Evolutionary conservation across 2,888 invertebrate species (phyloP).

Genomic region (Leptopterna dolabrata): DNA sequence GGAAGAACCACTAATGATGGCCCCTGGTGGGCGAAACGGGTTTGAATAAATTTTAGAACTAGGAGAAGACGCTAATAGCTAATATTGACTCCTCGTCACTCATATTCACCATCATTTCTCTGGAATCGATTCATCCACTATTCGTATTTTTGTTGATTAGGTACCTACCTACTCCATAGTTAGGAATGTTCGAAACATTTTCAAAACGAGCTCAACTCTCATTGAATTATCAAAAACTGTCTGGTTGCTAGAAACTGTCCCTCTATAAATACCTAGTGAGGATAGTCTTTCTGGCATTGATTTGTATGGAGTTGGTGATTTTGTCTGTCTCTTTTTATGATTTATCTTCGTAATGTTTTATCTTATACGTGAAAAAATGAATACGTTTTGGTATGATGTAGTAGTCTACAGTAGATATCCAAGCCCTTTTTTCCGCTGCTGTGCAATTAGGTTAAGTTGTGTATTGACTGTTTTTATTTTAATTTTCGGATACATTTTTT

Average conservation of each 20-base stretch:
- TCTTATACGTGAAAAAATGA: not conserved
- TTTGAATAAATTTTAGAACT: too few relatives aligned
- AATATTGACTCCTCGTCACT: too few relatives aligned
- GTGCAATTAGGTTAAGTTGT: conserved; percentile 53
- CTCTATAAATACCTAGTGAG: not conserved
- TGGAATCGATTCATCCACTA: not conserved
- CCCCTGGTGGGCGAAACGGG: too few relatives aligned
- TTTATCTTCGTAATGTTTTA: not conserved
- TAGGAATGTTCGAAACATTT: not conserved
- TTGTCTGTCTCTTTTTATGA: too few relatives aligned
- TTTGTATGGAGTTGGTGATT: too few relatives aligned
- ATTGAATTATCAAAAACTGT: not conserved
- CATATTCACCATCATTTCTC: not conserved
- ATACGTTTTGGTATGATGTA: not conserved
- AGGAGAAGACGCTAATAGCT: too few relatives aligned
- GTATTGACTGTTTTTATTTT: conserved; percentile 45
- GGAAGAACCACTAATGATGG: too few relatives aligned
- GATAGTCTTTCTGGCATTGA: not conserved
- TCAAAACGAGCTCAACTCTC: not conserved
- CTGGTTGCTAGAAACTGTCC: too few relatives aligned
- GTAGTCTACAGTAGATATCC: not conserved
- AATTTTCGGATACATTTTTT: conserved; percentile 4
- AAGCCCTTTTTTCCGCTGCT: not conserved
- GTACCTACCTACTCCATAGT: too few relatives aligned
- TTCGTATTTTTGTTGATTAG: not conserved